Conservation (phyloP, 2,113 vertebrate genomes). For the Pterocles gutturalis region DNA sequence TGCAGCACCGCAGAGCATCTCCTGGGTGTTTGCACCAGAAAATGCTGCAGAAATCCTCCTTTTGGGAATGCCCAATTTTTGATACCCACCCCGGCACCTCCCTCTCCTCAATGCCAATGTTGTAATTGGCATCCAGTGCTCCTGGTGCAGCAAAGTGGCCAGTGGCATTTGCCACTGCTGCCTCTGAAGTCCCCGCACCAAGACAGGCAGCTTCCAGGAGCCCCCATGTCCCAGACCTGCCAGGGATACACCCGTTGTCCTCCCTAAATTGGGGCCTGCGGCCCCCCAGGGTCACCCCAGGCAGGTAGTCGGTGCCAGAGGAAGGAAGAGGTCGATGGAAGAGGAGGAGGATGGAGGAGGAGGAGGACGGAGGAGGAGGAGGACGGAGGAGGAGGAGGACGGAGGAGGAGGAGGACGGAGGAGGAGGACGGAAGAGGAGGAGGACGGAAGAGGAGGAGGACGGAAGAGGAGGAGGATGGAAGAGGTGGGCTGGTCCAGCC, state of each 20-base stretch:
- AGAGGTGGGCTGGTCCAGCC: not conserved
- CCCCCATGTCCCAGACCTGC: no score
- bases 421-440: not conserved
- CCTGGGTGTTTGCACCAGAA: accelerated
- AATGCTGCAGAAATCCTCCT: not conserved
- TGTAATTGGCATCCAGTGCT: not conserved
- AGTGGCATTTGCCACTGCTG: not conserved
- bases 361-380: not conserved
- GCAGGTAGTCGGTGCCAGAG: no score
- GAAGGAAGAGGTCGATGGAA: no score
- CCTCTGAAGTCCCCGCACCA: accelerated
- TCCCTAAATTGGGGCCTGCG: no score
- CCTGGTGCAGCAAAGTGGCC: not conserved
- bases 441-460: not conserved
- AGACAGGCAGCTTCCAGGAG: not conserved
- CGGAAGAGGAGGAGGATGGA: not conserved
- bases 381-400: no score
- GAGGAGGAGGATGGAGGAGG: no score
- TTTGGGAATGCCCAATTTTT: not conserved
- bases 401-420: accelerated
- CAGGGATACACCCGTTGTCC: no score
- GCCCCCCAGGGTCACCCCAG: no score
- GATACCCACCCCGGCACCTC: accelerated
- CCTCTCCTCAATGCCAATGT: not conserved
- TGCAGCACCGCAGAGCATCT: not conserved